Evolutionary conservation across 1,140 invertebrate genomes (phyloP).

Genomic region (Penaeus vannamei): DNA sequence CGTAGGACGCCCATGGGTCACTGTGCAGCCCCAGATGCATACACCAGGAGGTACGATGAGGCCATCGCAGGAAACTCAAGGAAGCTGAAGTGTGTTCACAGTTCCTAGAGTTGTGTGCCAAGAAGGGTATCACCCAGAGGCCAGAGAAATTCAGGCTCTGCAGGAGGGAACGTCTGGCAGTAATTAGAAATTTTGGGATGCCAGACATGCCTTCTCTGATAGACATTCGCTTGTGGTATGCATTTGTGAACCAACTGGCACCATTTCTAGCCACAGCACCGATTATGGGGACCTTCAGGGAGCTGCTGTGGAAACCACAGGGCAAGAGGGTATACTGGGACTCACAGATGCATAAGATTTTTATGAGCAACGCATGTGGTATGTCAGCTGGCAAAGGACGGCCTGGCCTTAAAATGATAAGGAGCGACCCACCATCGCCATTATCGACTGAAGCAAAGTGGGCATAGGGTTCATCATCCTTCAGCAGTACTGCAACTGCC

Average conservation of each 20-base stretch:
- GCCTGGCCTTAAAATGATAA: too few relatives aligned
- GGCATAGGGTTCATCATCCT: slow-evolving; percentile 6
- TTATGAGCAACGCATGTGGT: background rate
- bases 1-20: slow-evolving; percentile 42
- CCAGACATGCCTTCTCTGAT: background rate
- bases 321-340: slow-evolving; percentile 34
- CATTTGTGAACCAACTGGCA: slow-evolving; percentile 19
- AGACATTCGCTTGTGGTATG: slow-evolving; percentile 10
- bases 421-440: too few relatives aligned
- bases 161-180: background rate
- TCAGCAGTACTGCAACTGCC: background rate
- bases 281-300: slow-evolving; percentile 39
- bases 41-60: too few relatives aligned
- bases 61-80: background rate
- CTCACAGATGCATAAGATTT: slow-evolving; percentile 4
- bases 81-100: slow-evolving; percentile 28
- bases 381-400: slow-evolving; percentile 22
- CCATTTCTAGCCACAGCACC: slow-evolving; percentile 34
- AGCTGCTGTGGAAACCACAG: slow-evolving; percentile 14
- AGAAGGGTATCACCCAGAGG: background rate
- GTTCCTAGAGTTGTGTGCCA: slow-evolving; percentile 33
- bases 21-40: background rate
- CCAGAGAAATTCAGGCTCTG: slow-evolving; percentile 17
- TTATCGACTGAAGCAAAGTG: too few relatives aligned
- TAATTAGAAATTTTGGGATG: slow-evolving; percentile 22